Conservation (phyloP, 2,888 invertebrate genomes). For the Eristalinus aeneus region DNA sequence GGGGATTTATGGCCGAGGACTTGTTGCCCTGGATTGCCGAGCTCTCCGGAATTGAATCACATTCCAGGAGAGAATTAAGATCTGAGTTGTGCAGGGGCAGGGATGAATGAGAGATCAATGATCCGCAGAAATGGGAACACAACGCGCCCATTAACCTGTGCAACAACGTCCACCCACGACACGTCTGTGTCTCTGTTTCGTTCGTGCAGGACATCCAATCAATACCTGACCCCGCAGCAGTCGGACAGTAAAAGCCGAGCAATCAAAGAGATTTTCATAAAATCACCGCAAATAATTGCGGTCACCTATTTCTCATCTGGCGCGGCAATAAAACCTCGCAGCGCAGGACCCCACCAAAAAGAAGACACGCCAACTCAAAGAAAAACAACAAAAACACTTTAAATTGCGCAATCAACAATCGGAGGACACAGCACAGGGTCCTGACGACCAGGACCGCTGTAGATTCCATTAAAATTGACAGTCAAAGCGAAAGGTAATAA, state of each 20-base stretch:
- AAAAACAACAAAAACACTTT: conserved; percentile 3
- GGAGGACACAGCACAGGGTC: neutral
- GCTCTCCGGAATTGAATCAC: too few relatives aligned
- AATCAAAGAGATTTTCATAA: conserved; percentile 29
- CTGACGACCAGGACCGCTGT: neutral
- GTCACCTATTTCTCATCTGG: conserved; percentile 42
- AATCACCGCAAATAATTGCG: conserved; percentile 56
- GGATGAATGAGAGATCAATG: neutral
- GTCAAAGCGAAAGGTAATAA: conserved; percentile 66
- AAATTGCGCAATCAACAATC: conserved; percentile 47
- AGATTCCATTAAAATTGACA: conserved; percentile 54
- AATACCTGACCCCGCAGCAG: neutral
- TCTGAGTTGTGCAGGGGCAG: too few relatives aligned
- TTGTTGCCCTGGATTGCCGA: neutral
- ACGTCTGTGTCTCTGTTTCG: neutral
- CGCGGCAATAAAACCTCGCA: neutral
- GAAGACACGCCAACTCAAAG: neutral
- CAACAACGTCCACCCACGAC: neutral
- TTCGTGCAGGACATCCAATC: neutral
- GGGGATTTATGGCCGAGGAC: neutral
- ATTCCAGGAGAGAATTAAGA: too few relatives aligned
- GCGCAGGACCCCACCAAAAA: neutral
- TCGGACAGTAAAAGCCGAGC: neutral
- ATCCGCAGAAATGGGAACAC: neutral
- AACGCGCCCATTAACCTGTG: neutral